Evolutionary conservation across 2,888 invertebrate genomes (phyloP), one percentile per base, ranked within the genome.

Genomic region (Smittia sp.): DNA sequence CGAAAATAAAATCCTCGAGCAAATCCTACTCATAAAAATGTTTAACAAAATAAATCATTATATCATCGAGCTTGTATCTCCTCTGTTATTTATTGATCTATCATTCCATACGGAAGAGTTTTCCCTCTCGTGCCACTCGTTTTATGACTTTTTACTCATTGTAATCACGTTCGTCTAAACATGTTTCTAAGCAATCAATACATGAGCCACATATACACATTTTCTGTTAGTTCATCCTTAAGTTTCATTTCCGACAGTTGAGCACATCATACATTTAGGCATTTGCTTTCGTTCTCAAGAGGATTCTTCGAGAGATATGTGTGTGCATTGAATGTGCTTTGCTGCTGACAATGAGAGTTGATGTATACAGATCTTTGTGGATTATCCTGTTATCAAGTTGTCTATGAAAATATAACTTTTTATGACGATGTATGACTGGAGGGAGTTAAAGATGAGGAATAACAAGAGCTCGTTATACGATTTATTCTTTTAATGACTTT

Each of bases 301-400:
- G 46, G 15, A 46, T 46, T 46, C 46, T 46, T 32, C 32, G 15
- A n/a, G n/a, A 6, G n/a, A 46, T 46, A 15, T 39, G 67, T 67
- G 39, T 67, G 67, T 67, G 67, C 67, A 67, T 39, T 67, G 67
- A 67, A 67, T 67, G 67, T 67, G 32, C 25, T 67, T n/a, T 63
- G 63, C n/a, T n/a, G n/a, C 63, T 63, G 63, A 63, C 63, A 63
- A 63, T 27, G 63, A 63, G 24, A 46, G 27, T 22, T 32, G 32
- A 38, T 32, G 20, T 32, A 67, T 67, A 67, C 67, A 67, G 39
- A 66, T 67, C 67, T 67, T 46, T 67, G 67, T 67, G 67, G 67
- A 67, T 67, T 67, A 67, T 67, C 67, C 38, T 67, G 67, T 67
- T 67, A 67, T 67, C 32, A 38, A 39, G 38, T 67, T 67, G n/a